Conservation (phyloP, 2,888 invertebrate species). For the Prionchulus punctatus region DNA sequence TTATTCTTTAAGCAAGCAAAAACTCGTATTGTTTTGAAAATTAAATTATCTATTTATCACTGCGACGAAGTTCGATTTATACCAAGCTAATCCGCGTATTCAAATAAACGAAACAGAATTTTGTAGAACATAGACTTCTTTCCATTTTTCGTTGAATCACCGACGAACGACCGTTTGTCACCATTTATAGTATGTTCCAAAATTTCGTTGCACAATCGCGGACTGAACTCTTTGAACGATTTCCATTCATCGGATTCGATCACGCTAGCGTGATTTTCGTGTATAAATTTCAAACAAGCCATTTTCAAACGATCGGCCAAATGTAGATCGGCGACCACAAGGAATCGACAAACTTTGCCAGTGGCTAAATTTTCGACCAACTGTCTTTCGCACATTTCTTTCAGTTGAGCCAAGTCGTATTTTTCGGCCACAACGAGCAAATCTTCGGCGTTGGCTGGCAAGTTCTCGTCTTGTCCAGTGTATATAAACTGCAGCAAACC, state of each 20-base stretch:
- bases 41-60: too few species aligned
- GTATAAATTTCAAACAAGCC: background rate
- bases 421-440: constrained; percentile 1
- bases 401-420: constrained; percentile 1
- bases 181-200: too few species aligned
- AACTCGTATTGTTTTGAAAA: too few species aligned
- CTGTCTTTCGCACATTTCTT: constrained; percentile 20
- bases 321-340: constrained; percentile 21
- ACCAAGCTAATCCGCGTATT: too few species aligned
- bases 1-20: too few species aligned
- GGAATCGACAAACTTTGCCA: constrained; percentile 18
- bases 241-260: background rate
- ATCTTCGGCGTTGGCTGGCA: background rate
- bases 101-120: too few species aligned
- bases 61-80: too few species aligned
- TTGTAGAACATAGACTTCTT: too few species aligned
- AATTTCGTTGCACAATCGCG: background rate
- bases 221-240: background rate
- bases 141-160: too few species aligned
- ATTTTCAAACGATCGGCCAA: background rate
- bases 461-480: constrained; percentile 15
- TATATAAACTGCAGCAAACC: constrained; percentile 28
- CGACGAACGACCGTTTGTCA: too few species aligned
- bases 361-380: constrained; percentile 17
- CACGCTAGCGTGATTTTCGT: background rate